Conservation (phyloP, 2,888 invertebrate genomes). For the Ophion ellenae region DNA sequence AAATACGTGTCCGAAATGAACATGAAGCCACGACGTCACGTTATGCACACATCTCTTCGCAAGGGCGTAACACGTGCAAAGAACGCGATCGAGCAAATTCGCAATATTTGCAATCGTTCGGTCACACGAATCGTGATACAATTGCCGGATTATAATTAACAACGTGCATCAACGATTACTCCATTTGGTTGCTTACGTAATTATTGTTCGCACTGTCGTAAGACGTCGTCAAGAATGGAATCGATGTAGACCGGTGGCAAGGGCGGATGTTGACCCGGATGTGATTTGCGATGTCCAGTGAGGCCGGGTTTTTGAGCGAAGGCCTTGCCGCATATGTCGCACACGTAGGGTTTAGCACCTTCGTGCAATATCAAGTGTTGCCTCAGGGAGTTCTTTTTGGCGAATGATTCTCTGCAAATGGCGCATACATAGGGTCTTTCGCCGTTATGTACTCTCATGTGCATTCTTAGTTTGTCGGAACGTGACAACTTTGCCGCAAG, state of each 20-base stretch:
- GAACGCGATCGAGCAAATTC: background rate
- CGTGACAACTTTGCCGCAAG: conserved; percentile 81
- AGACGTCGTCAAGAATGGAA: conserved; percentile 78
- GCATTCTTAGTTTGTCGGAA: conserved; percentile 77
- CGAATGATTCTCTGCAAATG: conserved; percentile 79
- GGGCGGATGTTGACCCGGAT: conserved; percentile 81
- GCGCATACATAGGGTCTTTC: conserved; percentile 79
- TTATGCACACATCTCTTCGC: conserved; percentile 6
- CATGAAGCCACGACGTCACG: background rate
- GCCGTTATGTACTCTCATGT: conserved; percentile 81
- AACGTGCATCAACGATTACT: background rate
- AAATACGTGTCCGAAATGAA: conserved; percentile 18
- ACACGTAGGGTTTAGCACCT: conserved; percentile 79
- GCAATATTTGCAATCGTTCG: background rate
- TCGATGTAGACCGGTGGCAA: conserved; percentile 79
- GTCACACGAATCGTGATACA: background rate
- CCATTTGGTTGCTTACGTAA: background rate
- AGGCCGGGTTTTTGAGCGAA: conserved; percentile 81
- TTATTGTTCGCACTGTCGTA: conserved; percentile 4
- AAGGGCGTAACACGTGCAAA: background rate
- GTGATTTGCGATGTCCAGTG: conserved; percentile 80
- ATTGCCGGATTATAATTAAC: background rate
- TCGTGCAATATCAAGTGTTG: conserved; percentile 81
- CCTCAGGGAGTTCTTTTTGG: conserved; percentile 77
- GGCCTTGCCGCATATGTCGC: conserved; percentile 81